phyloP scores from a whole-genome alignment of 1,140 invertebrate genomes.

The Plutomurus gul region DNA sequence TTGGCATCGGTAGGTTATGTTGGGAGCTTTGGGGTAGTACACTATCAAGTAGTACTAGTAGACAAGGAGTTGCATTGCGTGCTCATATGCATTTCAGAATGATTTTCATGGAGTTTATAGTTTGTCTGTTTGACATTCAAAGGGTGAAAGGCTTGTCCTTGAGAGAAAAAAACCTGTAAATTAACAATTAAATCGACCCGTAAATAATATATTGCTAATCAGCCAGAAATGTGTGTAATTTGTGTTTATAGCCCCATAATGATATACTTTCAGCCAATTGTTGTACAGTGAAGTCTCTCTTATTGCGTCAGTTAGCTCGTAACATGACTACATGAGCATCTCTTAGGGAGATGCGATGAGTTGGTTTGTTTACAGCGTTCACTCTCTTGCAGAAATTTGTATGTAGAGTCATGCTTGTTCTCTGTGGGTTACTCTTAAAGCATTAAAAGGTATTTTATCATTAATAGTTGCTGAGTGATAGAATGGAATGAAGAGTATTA shows the following conservation, averaged over 20 bases:
- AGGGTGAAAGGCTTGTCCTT: slow-evolving; percentile 14
- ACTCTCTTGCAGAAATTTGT: not conserved
- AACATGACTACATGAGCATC: too few relatives aligned
- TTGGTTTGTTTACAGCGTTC: too few relatives aligned
- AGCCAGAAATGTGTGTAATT: slow-evolving; percentile 14
- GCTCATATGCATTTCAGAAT: not conserved
- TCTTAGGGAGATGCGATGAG: too few relatives aligned
- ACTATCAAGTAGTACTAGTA: too few relatives aligned
- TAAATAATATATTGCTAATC: slow-evolving; percentile 28
- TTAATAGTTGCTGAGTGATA: not conserved
- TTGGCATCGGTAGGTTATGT: too few relatives aligned
- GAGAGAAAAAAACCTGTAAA: slow-evolving; percentile 18
- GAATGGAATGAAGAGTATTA: not conserved
- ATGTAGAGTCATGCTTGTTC: too few relatives aligned
- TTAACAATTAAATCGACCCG: slow-evolving; percentile 26
- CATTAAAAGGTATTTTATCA: not conserved
- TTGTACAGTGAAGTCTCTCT: not conserved
- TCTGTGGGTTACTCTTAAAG: too few relatives aligned
- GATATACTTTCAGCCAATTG: slow-evolving; percentile 19
- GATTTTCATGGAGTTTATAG: not conserved
- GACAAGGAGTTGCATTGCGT: slow-evolving; percentile 4
- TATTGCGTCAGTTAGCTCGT: not conserved
- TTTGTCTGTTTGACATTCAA: slow-evolving; percentile 13
- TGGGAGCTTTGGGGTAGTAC: too few relatives aligned
- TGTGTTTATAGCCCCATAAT: slow-evolving; percentile 14